Conservation (phyloP, 2,113 vertebrate species). For the mouse (Mus musculus) region DNA sequence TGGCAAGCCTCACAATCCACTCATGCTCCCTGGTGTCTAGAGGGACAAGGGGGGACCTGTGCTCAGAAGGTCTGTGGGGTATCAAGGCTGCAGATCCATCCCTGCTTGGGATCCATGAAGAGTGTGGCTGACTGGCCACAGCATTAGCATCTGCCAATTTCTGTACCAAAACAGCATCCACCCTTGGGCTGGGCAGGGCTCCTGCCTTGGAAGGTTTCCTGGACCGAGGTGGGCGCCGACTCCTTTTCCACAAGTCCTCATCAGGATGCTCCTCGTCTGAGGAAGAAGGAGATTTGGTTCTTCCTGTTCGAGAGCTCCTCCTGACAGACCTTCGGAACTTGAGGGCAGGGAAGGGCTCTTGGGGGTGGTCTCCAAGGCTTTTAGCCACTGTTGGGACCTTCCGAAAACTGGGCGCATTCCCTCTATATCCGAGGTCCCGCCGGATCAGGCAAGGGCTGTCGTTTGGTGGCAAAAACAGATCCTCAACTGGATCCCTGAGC, state of each 20-base stretch:
- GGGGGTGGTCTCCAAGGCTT: neutral
- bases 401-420: neutral
- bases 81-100: neutral
- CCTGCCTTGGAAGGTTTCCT: conserved; percentile 79
- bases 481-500: neutral
- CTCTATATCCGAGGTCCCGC: neutral
- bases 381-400: neutral
- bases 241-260: conserved; percentile 59
- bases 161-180: conserved; percentile 79
- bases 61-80: conserved; percentile 24
- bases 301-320: neutral
- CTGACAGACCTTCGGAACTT: conserved; percentile 43
- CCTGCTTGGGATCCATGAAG: neutral
- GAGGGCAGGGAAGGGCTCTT: neutral
- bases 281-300: conserved; percentile 65
- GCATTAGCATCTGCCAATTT: conserved; percentile 30
- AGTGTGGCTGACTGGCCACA: neutral
- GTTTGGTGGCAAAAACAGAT: neutral
- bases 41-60: conserved; percentile 86
- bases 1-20: conserved; percentile 93
- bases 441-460: neutral
- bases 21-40: conserved; percentile 91
- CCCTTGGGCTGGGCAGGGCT: conserved; percentile 85
- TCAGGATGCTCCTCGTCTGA: conserved; percentile 70
- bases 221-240: conserved; percentile 44